Evolutionary conservation across 30 jellyfish, hydroid and myxozoan genomes (phyloP).

Genomic region (Hydractinia echinata): DNA sequence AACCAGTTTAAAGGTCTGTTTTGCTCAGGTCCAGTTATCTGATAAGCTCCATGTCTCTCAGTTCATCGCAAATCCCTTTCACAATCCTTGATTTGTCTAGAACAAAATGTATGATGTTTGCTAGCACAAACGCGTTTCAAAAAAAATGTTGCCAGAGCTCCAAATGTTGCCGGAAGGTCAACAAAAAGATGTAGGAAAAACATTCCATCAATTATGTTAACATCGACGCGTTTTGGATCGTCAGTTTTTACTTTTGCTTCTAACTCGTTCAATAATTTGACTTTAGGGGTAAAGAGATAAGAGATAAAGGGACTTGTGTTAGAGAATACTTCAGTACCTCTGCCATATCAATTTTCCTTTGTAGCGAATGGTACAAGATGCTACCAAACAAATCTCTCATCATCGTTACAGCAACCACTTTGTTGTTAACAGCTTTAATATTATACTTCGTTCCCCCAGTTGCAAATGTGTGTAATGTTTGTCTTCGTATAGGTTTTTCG

Average conservation of each 20-base stretch:
- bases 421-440: background rate
- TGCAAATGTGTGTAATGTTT: too few species aligned
- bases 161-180: background rate
- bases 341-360: slow-evolving; percentile 1
- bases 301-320: slow-evolving; percentile 1
- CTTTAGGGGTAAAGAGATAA: background rate
- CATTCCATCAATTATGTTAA: background rate
- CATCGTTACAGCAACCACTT: background rate
- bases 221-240: background rate
- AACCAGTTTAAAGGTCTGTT: too few species aligned
- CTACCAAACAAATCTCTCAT: slow-evolving; percentile 10
- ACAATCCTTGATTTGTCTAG: too few species aligned
- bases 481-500: background rate
- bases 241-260: background rate
- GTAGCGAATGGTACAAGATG: background rate
- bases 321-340: background rate
- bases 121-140: background rate
- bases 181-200: too few species aligned
- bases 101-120: too few species aligned
- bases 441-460: background rate
- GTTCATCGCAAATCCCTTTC: too few species aligned
- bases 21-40: too few species aligned
- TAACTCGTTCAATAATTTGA: background rate
- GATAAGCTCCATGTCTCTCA: too few species aligned
- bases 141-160: background rate